Conservation (phyloP, 2,797 vertebrate genomes). For the Epinephelus awoara region DNA sequence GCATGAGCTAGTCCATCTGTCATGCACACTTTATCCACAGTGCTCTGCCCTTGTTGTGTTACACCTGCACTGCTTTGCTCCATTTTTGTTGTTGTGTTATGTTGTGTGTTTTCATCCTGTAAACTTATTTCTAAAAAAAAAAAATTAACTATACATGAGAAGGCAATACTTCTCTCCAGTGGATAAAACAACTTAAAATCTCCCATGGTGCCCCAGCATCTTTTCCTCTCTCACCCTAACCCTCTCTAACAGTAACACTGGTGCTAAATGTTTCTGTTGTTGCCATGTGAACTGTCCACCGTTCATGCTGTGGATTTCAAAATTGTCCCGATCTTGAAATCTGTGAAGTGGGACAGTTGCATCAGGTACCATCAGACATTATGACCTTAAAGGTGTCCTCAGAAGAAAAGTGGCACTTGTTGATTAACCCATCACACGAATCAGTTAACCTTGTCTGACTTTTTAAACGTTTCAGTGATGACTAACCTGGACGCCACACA, state of each 20-base stretch:
- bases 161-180: constrained; percentile 30
- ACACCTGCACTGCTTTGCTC: constrained; percentile 45
- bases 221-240: constrained; percentile 48
- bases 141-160: constrained; percentile 24
- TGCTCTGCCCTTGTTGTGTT: constrained; percentile 25
- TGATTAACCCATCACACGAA: constrained; percentile 47
- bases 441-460: constrained; percentile 56
- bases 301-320: constrained; percentile 50
- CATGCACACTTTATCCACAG: constrained; percentile 27
- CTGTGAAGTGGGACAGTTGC: constrained; percentile 39
- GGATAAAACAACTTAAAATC: constrained; percentile 58
- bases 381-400: constrained; percentile 22
- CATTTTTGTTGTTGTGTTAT: constrained; percentile 26
- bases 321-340: constrained; percentile 44
- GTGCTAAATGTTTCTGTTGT: constrained; percentile 61
- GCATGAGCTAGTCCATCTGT: constrained; percentile 68
- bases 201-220: constrained; percentile 36
- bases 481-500: constrained; percentile 59
- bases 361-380: constrained; percentile 46
- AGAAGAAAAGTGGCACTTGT: constrained; percentile 25
- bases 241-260: constrained; percentile 43
- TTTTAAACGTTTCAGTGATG: constrained; percentile 59
- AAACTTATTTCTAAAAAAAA: constrained; percentile 32
- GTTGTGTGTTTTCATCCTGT: constrained; percentile 43
- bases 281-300: constrained; percentile 65